phyloP scores from a whole-genome alignment of 2,113 vertebrate genomes.

The Notarius lentiginosus region DNA sequence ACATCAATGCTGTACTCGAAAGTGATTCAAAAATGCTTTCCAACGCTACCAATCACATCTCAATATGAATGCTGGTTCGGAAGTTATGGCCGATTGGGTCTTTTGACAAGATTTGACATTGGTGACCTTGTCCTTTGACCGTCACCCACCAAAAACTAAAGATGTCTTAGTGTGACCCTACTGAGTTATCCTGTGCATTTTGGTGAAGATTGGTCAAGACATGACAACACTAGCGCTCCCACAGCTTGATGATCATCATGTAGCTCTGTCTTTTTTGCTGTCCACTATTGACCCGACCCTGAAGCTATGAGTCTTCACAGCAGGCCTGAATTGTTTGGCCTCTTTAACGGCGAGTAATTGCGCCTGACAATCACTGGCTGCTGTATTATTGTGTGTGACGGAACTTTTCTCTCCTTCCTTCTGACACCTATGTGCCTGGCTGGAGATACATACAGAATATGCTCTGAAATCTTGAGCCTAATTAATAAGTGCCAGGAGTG shows the following conservation, averaged over 20 bases:
- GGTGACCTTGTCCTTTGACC: no score
- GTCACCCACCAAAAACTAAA: no score
- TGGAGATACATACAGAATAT: constrained; percentile 57
- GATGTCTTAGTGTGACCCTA: no score
- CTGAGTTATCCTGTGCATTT: no score
- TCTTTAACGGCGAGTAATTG: constrained; percentile 65
- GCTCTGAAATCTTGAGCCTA: constrained; percentile 57
- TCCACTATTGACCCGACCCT: constrained; percentile 46
- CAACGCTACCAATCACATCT: no score
- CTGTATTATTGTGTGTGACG: constrained; percentile 54
- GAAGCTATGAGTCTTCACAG: constrained; percentile 48
- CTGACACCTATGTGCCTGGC: constrained; percentile 47
- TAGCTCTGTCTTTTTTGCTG: not conserved
- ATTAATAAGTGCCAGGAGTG: constrained; percentile 62
- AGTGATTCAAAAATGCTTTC: no score
- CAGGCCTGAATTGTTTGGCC: constrained; percentile 38
- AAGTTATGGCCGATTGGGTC: no score
- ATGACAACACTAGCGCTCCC: not conserved
- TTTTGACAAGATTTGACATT: no score
- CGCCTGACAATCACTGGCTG: constrained; percentile 51
- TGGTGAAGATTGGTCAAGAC: no score
- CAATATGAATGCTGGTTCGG: no score
- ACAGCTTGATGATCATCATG: not conserved
- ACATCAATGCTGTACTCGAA: no score
- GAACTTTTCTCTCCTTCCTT: constrained; percentile 45